phyloP scores from a whole-genome alignment of 2,888 invertebrate species.

The Alloplasta piceator region DNA sequence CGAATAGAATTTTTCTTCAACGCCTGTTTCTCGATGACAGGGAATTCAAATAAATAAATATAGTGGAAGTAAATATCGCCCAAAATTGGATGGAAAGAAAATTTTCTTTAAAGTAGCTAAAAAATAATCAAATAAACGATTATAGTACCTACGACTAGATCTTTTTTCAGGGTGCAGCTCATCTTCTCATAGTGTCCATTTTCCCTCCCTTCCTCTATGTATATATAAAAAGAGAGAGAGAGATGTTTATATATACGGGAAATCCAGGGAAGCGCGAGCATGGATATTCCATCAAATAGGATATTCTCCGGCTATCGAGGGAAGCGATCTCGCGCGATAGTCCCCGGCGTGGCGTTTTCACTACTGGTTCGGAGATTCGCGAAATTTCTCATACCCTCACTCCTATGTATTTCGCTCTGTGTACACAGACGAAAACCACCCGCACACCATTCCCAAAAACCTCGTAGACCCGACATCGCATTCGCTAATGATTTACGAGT shows the following conservation, averaged over 20 bases:
- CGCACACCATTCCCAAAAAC: constrained; percentile 22
- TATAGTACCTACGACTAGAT: too few relatives aligned
- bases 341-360: constrained; percentile 33
- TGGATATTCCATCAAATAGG: constrained; percentile 54
- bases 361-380: constrained; percentile 27
- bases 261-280: constrained; percentile 27
- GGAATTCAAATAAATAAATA: too few relatives aligned
- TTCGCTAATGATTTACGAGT: constrained; percentile 64
- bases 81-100: too few relatives aligned
- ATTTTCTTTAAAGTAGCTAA: too few relatives aligned
- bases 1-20: too few relatives aligned
- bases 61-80: too few relatives aligned
- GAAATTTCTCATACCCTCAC: constrained; percentile 46
- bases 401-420: constrained; percentile 13
- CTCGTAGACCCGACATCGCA: constrained; percentile 26
- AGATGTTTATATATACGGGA: constrained; percentile 23
- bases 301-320: constrained; percentile 50
- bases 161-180: too few relatives aligned
- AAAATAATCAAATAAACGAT: too few relatives aligned
- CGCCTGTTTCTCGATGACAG: too few relatives aligned
- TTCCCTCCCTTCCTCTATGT: too few relatives aligned
- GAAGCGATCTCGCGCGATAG: constrained; percentile 55
- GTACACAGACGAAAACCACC: constrained; percentile 26
- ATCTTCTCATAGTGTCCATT: too few relatives aligned
- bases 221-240: too few relatives aligned